Percentiles rank a stretch among this genome's conserved stretches.
Evolutionary conservation across 2,888 invertebrate species (phyloP).

Genomic region (Dryobotodes eremita): DNA sequence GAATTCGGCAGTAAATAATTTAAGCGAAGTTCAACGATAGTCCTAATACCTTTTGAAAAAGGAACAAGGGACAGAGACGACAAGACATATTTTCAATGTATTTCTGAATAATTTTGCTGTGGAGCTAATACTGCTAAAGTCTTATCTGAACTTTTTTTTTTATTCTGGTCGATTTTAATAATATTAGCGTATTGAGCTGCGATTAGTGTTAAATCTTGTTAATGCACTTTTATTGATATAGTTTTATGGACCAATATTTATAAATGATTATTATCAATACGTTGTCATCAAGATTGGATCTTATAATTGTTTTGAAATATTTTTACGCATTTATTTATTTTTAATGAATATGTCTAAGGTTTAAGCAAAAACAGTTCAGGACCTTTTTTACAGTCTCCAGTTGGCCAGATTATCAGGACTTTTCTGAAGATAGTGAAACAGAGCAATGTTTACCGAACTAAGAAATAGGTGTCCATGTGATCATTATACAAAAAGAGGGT

Average conservation of each 20-base stretch:
- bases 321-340: neutral
- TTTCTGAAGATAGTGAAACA: neutral
- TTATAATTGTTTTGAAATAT: neutral
- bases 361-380: neutral
- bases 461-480: neutral
- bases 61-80: neutral
- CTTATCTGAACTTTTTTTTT: neutral
- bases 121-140: neutral
- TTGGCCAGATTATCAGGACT: neutral
- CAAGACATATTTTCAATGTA: neutral
- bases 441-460: neutral
- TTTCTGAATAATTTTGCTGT: neutral
- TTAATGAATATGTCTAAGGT: neutral
- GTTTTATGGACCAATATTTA: slow-evolving; percentile 82
- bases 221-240: slow-evolving; percentile 77
- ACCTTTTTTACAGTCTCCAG: neutral
- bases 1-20: neutral
- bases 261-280: slow-evolving; percentile 62
- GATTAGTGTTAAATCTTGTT: slow-evolving; percentile 75
- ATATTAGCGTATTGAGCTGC: slow-evolving; percentile 73
- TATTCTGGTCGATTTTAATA: slow-evolving; percentile 54
- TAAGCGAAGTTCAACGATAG: too few species aligned
- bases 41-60: neutral
- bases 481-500: neutral
- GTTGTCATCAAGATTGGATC: slow-evolving; percentile 65